A percentile compares a stretch with the other conserved stretches of the same genome.
phyloP scores from a whole-genome alignment of 2,888 invertebrate species.

The Cancer borealis region DNA sequence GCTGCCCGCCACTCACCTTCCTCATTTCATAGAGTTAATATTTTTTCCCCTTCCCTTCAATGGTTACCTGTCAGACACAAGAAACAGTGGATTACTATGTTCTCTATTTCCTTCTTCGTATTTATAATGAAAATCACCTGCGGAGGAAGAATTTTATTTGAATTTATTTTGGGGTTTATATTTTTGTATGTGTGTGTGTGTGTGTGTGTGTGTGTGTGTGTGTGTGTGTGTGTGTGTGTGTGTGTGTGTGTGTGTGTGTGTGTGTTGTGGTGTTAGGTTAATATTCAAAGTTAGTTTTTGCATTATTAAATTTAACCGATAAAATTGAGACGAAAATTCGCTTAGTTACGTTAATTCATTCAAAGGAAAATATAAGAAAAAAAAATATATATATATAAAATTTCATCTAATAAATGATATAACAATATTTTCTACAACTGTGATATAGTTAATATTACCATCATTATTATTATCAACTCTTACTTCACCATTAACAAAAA shows the following conservation, averaged over 20 bases:
- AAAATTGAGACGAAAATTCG: too few relatives aligned
- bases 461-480: background rate
- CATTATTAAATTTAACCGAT: too few relatives aligned
- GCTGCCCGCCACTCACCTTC: too few relatives aligned
- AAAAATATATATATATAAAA: background rate
- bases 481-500: background rate
- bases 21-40: too few relatives aligned
- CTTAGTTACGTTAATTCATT: too few relatives aligned
- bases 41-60: too few relatives aligned
- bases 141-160: too few relatives aligned
- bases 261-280: background rate
- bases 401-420: background rate
- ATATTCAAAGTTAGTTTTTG: background rate
- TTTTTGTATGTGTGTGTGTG: background rate
- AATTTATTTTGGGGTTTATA: background rate
- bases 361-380: too few relatives aligned
- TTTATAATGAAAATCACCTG: too few relatives aligned
- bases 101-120: too few relatives aligned
- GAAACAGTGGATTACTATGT: too few relatives aligned
- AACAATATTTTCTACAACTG: background rate
- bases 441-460: background rate
- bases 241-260: conserved; percentile 38
- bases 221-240: conserved; percentile 42
- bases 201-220: conserved; percentile 31
- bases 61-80: too few relatives aligned